Evolutionary conservation across 2,888 invertebrate genomes (phyloP).

Genomic region (Athrips mouffetella): DNA sequence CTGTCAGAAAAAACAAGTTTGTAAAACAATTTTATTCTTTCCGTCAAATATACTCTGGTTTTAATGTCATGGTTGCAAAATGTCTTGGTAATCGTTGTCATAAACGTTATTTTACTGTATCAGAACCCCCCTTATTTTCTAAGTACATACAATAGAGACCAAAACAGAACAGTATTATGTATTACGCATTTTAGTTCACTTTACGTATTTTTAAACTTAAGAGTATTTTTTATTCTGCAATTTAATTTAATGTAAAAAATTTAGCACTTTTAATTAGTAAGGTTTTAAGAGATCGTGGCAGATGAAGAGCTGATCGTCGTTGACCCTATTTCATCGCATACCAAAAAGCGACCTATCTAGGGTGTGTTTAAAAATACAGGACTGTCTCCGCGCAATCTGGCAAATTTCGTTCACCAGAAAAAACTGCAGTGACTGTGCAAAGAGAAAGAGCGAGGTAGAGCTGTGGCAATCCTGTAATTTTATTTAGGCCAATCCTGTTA

Average conservation of each 20-base stretch:
- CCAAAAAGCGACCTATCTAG: no score
- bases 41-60: background rate
- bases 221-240: constrained; percentile 14
- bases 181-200: constrained; percentile 27
- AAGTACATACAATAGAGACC: constrained; percentile 25
- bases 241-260: background rate
- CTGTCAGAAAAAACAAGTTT: background rate
- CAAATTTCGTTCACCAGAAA: no score
- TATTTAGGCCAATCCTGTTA: no score
- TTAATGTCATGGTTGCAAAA: no score
- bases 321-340: no score
- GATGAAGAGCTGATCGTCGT: no score
- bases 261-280: background rate
- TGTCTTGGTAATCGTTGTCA: no score
- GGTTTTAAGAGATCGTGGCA: background rate
- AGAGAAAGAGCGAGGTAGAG: no score
- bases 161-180: constrained; percentile 42
- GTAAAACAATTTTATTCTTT: background rate
- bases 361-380: no score
- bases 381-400: no score
- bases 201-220: constrained; percentile 16
- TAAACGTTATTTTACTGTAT: background rate
- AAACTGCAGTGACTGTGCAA: no score
- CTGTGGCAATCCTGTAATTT: no score
- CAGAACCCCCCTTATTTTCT: background rate